These are phyloP conservation scores for Cyanistes caeruleus DNA, from an alignment of 2,113 vertebrate species.

Conservation along the genomic window DNA sequence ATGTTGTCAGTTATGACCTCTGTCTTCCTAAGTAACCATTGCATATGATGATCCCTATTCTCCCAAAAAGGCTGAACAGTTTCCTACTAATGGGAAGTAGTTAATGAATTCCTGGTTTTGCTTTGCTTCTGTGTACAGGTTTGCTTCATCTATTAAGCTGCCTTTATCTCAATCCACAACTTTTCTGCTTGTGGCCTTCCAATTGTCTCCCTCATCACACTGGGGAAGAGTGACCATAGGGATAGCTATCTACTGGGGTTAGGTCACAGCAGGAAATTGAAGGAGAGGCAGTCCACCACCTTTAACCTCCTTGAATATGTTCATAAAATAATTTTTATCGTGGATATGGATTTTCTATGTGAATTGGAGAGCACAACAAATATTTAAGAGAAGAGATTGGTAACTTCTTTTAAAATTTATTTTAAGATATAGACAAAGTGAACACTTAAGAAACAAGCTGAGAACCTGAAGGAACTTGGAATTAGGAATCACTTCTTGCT, in stretches of 20 bases:
- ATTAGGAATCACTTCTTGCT: not conserved
- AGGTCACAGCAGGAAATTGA: not conserved
- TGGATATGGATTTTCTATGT: not conserved
- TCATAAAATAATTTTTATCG: not conserved
- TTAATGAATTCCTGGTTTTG: not conserved
- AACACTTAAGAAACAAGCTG: not conserved
- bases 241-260: not conserved
- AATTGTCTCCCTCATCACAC: not conserved
- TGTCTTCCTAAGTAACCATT: not conserved
- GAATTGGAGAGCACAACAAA: not conserved
- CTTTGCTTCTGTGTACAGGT: rapidly evolving
- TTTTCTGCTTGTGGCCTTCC: not conserved
- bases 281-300: not conserved
- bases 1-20: not conserved
- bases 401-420: not conserved
- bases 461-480: not conserved
- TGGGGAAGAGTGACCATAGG: not conserved
- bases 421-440: not conserved
- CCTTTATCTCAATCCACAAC: not conserved
- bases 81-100: not conserved
- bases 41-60: not conserved
- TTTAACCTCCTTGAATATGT: not conserved
- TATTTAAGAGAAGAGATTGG: not conserved
- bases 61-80: not conserved
- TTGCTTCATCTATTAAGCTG: not conserved